phyloP scores from a whole-genome alignment of 2,113 vertebrate genomes.

The Paramormyrops kingsleyae region DNA sequence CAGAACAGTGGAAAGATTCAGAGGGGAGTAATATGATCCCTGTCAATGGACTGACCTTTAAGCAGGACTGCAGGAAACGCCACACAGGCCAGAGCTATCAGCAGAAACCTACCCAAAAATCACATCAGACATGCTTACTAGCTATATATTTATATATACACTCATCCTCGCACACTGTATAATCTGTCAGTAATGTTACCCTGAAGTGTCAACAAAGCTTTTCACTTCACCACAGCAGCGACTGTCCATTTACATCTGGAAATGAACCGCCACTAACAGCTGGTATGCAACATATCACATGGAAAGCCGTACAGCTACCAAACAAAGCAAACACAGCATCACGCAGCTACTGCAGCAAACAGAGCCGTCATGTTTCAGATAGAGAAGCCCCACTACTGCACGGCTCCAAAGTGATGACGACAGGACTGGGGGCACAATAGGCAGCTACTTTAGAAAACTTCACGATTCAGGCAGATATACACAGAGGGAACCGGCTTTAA shows the following conservation, averaged over 20 bases:
- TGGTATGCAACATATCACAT: not conserved
- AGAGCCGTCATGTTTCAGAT: not conserved
- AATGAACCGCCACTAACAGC: not conserved
- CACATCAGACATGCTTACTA: not conserved
- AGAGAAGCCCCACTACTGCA: not conserved
- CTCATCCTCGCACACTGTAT: not conserved
- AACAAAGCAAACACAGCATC: not conserved
- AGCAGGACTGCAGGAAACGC: not conserved
- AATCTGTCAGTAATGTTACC: not conserved
- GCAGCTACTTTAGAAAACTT: not conserved
- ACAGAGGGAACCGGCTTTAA: not conserved
- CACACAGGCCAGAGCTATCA: not conserved
- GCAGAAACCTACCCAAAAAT: not conserved
- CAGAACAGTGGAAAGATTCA: not conserved
- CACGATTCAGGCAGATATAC: not conserved
- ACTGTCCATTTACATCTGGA: not conserved
- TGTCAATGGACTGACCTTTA: not conserved
- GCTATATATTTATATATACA: not conserved
- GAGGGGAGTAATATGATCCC: not conserved
- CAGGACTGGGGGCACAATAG: not conserved
- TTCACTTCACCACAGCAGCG: not conserved
- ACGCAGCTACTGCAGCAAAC: not conserved
- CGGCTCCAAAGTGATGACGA: not conserved
- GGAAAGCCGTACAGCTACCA: not conserved
- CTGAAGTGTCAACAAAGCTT: not conserved